A percentile compares a stretch with the other conserved stretches of the same genome.
phyloP scores from a whole-genome alignment of 2,797 vertebrate genomes.

The Characodon lateralis region DNA sequence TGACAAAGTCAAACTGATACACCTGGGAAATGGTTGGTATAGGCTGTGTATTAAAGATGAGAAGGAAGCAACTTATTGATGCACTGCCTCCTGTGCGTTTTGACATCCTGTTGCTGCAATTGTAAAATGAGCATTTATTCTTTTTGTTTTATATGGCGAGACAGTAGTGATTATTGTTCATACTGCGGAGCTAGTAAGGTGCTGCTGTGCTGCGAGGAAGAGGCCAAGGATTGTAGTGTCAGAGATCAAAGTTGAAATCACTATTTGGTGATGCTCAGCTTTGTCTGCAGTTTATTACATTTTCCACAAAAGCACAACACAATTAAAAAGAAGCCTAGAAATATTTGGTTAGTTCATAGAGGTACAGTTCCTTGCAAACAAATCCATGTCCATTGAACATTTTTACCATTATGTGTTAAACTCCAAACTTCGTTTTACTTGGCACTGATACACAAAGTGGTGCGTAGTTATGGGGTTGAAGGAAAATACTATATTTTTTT shows the following conservation, averaged over 20 bases:
- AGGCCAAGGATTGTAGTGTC: not conserved
- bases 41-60: not conserved
- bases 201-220: not conserved
- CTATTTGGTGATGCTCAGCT: not conserved
- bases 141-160: not conserved
- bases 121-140: not conserved
- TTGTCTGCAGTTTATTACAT: not conserved
- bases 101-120: not conserved
- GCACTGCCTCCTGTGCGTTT: not conserved
- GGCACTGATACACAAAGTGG: too few species aligned
- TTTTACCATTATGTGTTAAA: not conserved
- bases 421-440: too few species aligned
- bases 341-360: not conserved
- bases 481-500: too few species aligned
- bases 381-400: not conserved
- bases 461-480: too few species aligned
- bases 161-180: not conserved
- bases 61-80: not conserved
- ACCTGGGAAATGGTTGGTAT: not conserved
- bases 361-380: not conserved
- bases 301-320: not conserved
- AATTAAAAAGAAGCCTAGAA: not conserved
- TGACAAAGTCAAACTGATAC: constrained; percentile 10
- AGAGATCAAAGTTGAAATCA: not conserved
- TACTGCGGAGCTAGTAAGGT: not conserved